Evolutionary conservation across 1,140 invertebrate species (phyloP), one percentile per base, ranked within the genome.

Genomic region (Pectinophora gossypiella): DNA sequence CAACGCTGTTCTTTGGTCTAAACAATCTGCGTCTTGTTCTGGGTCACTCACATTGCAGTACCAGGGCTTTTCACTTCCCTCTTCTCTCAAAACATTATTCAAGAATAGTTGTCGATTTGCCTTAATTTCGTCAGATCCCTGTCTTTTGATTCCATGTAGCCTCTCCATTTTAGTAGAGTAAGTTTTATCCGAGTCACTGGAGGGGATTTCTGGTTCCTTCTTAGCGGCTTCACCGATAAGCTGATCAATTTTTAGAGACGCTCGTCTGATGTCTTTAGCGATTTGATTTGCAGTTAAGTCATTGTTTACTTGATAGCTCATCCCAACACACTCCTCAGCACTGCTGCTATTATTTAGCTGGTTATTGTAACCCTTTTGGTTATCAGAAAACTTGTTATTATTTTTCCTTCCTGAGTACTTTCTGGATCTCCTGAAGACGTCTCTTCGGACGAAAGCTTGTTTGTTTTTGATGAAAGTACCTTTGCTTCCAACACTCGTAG

Each of bases 381-480:
- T 76, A 10, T 90, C 89, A 51, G 76, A 85, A 58, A 89, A 89
- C 38, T 86, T 88, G 21, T 78, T 84, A 43, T 83, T 88, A 57
- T 85, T 90, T 68, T 89, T 90, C 49, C 89, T 81, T 18, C 85
- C 83, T 0, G 84, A 87, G 60, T 89, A 86, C 60, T 90, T 90
- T 60, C 88, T 87, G n/a, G 84, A 85, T 59, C 88, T 77, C 53
- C 89, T 84, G 35, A 86, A 88, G 2, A 89, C 79, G 18, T 89
- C 89, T 59, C 89, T 70, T 54, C 86, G 68, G 1, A 85, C 78
- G 52, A 90, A 89, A 1, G 81, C 84, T 65, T 87, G 85, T 68
- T 90, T 91, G 61, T 92, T 92, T 74, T 92, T 93, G 19, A 90
- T 89, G 59, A 90, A 91, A 1, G 90, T 89, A 10, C 90, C 88